These are phyloP conservation scores for Lipotes vexillifer DNA, from an alignment of 2,113 vertebrate genomes.

Conservation along the genomic window DNA sequence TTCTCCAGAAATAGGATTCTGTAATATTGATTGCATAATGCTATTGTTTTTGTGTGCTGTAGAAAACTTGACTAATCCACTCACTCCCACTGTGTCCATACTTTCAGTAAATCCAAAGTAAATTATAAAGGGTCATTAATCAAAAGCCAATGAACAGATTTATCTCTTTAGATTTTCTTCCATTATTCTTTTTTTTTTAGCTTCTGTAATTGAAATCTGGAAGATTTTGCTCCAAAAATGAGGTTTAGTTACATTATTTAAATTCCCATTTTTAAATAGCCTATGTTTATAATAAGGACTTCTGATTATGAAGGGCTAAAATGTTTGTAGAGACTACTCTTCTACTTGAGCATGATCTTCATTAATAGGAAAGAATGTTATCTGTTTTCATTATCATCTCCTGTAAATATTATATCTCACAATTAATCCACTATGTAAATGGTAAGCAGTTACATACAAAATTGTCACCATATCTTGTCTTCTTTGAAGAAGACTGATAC, in stretches of 20 bases:
- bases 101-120: slow-evolving; percentile 33
- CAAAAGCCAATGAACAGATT: background rate
- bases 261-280: background rate
- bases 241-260: background rate
- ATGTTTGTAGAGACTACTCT: background rate
- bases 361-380: background rate
- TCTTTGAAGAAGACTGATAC: background rate
- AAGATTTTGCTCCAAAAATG: background rate
- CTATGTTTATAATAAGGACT: background rate
- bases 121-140: slow-evolving; percentile 49
- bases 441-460: background rate
- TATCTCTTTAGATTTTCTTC: background rate
- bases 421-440: background rate
- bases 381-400: background rate
- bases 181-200: background rate
- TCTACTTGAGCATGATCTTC: background rate
- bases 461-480: background rate
- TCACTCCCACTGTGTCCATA: background rate
- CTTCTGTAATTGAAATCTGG: background rate
- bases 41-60: background rate
- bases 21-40: background rate
- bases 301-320: background rate
- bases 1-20: background rate
- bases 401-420: background rate
- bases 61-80: background rate